Base-by-base conservation (phyloP, 2,888 invertebrate genomes). In the Entomobrya proxima region DNA sequence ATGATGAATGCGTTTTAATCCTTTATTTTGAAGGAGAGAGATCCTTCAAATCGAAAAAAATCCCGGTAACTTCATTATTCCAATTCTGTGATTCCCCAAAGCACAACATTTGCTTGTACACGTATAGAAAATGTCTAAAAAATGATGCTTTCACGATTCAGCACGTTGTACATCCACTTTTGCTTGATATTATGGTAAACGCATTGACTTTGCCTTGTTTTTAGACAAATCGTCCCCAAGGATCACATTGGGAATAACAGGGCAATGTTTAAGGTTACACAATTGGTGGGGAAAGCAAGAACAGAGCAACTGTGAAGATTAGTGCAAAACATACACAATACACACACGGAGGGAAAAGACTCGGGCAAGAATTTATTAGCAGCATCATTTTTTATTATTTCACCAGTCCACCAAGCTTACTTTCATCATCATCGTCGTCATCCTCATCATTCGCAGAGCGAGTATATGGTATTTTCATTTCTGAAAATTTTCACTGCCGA, bases 361-460 rank as follows among this genome's bases (percentile, higher is more conserved):
- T 24, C 18, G 15, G 35, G 37, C 37, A 52, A 76, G 75, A 76
- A 76, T 76, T 76, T 76, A 76, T 76, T 76, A 76, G 52, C n/a
- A 35, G 55, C 4, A 55, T 76, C 55, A 55, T 52, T 32, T 67
- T 40, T 27, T 27, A 24, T 69, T 69, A 40, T n/a, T 21, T 44
- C 21, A 44, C 52, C 52, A 18, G n/a, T 35, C 32, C 18, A 61
- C n/a, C 61, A 35, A n/a, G 61, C 61, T 61, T 61, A 61, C 32
- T 61, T 30, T 15, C 32, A 9, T 55, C 55, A 55, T 58, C 15
- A 58, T 58, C 30, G 3, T n/a, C 58, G 18, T 35, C 61, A 61
- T 32, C 35, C 37, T 67, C 67, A 40, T 67, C 24, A 9, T 40
- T n/a, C n/a, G n/a, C n/a, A n/a, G n/a, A n/a, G n/a, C 37, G 40